These are phyloP conservation scores for Orussus abietinus DNA, from an alignment of 1,140 invertebrate species.

Conservation along the genomic window DNA sequence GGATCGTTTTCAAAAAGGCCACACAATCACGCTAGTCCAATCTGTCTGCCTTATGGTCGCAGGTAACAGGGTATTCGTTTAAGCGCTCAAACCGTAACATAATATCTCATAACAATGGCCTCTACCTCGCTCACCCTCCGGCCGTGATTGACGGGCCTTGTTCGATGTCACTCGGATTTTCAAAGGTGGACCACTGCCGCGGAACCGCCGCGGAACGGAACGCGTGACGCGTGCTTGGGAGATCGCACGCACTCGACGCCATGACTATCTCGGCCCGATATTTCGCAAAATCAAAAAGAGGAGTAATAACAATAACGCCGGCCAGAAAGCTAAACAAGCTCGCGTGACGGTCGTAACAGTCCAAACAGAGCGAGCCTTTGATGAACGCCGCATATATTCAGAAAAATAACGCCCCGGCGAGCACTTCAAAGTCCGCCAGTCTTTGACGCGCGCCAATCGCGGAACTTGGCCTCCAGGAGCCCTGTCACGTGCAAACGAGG, in stretches of 20 bases:
- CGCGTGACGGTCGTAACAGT: slow-evolving; percentile 24
- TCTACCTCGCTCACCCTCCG: slow-evolving; percentile 8
- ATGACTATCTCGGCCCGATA: not conserved
- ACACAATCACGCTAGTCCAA: no score
- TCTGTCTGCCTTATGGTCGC: no score
- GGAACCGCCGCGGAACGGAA: no score
- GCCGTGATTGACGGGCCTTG: slow-evolving; percentile 17
- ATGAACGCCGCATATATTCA: slow-evolving; percentile 17
- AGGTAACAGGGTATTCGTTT: not conserved
- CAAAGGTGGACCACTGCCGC: not conserved
- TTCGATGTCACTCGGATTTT: slow-evolving; percentile 20
- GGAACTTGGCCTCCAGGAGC: no score
- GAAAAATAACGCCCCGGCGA: slow-evolving; percentile 16
- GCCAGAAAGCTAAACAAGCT: slow-evolving; percentile 24
- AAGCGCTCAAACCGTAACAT: no score
- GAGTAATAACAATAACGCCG: slow-evolving; percentile 13
- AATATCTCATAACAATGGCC: not conserved
- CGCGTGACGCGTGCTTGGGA: no score
- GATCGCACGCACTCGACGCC: no score
- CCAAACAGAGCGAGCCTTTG: slow-evolving; percentile 26
- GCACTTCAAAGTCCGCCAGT: no score
- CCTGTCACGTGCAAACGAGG: no score
- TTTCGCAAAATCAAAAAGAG: slow-evolving; percentile 13
- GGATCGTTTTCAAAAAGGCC: not conserved
- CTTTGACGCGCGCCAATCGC: no score